These are phyloP conservation scores for Parapristionchus giblindavisi DNA, from an alignment of 2,888 invertebrate species.

Conservation along the genomic window DNA sequence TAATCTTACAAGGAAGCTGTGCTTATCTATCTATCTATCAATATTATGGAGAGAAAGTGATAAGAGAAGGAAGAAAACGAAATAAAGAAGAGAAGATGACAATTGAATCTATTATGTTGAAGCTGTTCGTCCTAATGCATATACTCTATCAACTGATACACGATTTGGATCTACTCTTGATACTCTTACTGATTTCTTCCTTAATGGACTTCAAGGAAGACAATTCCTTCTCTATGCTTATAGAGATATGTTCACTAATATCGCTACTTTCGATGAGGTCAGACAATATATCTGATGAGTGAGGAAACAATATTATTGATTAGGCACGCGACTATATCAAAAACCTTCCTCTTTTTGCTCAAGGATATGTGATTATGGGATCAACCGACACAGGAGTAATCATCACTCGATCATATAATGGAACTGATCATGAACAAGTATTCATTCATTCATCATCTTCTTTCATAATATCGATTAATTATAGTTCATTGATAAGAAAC, in stretches of 20 bases:
- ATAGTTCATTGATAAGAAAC: neutral
- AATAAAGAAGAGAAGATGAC: no score
- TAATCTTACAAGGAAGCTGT: neutral
- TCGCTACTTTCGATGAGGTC: constrained; percentile 39
- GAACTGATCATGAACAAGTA: constrained; percentile 47
- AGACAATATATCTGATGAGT: neutral
- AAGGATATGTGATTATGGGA: constrained; percentile 74
- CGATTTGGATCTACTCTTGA: constrained; percentile 73
- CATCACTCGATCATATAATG: constrained; percentile 50
- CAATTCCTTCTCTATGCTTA: constrained; percentile 43
- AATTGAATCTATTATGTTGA: neutral
- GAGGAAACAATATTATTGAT: neutral
- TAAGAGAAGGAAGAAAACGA: neutral
- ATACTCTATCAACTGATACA: constrained; percentile 66
- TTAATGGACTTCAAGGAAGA: constrained; percentile 43
- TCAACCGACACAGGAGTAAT: constrained; percentile 60
- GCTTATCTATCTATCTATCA: neutral
- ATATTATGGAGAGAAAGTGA: neutral
- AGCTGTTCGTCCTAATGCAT: constrained; percentile 69
- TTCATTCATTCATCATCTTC: no score
- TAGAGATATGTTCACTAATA: constrained; percentile 42
- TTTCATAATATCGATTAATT: no score
- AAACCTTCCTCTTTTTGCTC: constrained; percentile 65
- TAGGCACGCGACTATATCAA: constrained; percentile 44
- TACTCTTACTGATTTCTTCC: constrained; percentile 70